Evolutionary conservation across 2,113 vertebrate species (phyloP).

Genomic region (Albula goreensis): DNA sequence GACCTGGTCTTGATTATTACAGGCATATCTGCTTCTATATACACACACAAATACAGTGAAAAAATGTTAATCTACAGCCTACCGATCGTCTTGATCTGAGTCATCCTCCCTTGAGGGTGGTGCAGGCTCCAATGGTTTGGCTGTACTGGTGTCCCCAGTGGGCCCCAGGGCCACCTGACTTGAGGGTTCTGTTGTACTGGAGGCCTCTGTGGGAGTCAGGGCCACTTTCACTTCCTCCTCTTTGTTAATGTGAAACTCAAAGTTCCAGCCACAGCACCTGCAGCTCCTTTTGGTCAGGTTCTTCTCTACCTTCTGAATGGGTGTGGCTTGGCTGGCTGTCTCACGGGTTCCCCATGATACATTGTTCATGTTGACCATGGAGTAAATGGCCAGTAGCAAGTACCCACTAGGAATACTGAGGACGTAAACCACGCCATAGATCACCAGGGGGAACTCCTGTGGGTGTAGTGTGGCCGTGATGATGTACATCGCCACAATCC

Average conservation of each 20-base stretch:
- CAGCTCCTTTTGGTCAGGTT: constrained; percentile 41
- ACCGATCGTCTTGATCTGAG: background rate
- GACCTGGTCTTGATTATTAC: too few relatives aligned
- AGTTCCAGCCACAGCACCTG: constrained; percentile 28
- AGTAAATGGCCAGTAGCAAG: constrained; percentile 70
- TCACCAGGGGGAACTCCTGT: constrained; percentile 52
- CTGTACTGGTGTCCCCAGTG: too few relatives aligned
- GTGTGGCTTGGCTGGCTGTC: constrained; percentile 23
- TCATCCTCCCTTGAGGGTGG: background rate
- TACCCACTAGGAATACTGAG: constrained; percentile 67
- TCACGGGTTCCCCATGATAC: constrained; percentile 68
- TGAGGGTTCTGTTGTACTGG: background rate
- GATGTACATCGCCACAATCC: constrained; percentile 46
- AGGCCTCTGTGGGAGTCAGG: background rate
- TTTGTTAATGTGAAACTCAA: background rate
- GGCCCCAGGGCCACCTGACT: background rate
- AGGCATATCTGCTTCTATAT: background rate
- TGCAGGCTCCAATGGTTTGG: background rate
- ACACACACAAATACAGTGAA: background rate
- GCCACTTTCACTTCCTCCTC: background rate
- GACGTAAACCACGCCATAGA: constrained; percentile 65
- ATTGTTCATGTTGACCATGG: constrained; percentile 71
- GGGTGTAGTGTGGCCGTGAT: constrained; percentile 59
- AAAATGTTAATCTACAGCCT: background rate
- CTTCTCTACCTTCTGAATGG: constrained; percentile 18